Conservation (phyloP, 2,888 invertebrate genomes). For the Parnassius orleans region DNA sequence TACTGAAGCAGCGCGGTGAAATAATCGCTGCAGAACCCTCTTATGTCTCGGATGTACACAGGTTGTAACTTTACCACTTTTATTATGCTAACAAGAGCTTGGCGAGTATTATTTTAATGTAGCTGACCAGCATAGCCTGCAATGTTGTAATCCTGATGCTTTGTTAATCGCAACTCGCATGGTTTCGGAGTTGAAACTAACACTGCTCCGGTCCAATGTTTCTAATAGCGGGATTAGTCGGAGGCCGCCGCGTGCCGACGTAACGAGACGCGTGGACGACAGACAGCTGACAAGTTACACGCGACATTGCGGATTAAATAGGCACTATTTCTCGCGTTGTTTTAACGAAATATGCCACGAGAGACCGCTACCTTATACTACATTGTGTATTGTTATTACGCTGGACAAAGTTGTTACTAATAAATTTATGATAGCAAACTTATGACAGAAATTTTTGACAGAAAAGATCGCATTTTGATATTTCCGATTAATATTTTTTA, state of each 20-base stretch:
- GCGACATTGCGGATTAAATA: conserved; percentile 37
- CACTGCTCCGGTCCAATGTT: conserved; percentile 54
- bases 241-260: conserved; percentile 51
- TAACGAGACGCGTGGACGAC: conserved; percentile 72
- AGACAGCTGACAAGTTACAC: conserved; percentile 60
- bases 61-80: too few relatives aligned
- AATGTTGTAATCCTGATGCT: conserved; percentile 6
- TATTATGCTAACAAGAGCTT: too few relatives aligned
- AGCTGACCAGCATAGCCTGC: neutral
- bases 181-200: conserved; percentile 38
- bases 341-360: conserved; percentile 1
- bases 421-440: too few relatives aligned
- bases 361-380: neutral
- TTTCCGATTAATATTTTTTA: neutral
- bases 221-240: conserved; percentile 57
- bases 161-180: conserved; percentile 39
- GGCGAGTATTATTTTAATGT: too few relatives aligned
- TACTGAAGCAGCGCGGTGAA: too few relatives aligned
- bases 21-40: too few relatives aligned
- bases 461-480: too few relatives aligned
- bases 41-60: too few relatives aligned
- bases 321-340: conserved; percentile 6
- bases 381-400: neutral
- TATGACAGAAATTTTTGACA: too few relatives aligned
- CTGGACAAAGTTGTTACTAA: too few relatives aligned